Evolutionary conservation across 2,888 invertebrate species (phyloP).

Genomic region (Latheticus oryzae): DNA sequence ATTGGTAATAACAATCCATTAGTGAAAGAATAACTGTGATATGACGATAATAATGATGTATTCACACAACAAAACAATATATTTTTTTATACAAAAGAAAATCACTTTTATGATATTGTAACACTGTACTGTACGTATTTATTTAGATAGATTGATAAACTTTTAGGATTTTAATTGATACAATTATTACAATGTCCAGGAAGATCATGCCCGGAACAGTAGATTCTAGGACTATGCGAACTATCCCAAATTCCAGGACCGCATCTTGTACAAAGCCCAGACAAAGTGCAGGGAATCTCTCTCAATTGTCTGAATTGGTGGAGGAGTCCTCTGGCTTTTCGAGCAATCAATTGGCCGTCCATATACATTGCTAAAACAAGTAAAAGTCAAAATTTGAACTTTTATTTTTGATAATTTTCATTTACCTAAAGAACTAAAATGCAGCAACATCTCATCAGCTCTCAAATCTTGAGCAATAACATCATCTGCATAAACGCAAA

Average conservation of each 20-base stretch:
- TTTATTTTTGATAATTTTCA: too few relatives aligned
- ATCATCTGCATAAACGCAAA: slow-evolving; percentile 92
- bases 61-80: slow-evolving; percentile 2
- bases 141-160: too few relatives aligned
- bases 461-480: slow-evolving; percentile 92
- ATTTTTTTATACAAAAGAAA: too few relatives aligned
- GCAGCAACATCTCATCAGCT: slow-evolving; percentile 93
- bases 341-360: slow-evolving; percentile 90
- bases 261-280: slow-evolving; percentile 87
- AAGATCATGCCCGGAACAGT: slow-evolving; percentile 78
- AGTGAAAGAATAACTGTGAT: slow-evolving; percentile 21
- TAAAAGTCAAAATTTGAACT: too few relatives aligned
- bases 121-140: too few relatives aligned
- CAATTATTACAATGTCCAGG: slow-evolving; percentile 52
- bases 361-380: slow-evolving; percentile 90
- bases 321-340: slow-evolving; percentile 91
- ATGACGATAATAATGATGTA: slow-evolving; percentile 20
- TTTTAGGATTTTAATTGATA: slow-evolving; percentile 36
- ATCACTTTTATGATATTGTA: too few relatives aligned
- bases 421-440: slow-evolving; percentile 89
- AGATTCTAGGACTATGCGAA: slow-evolving; percentile 86
- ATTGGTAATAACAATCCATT: slow-evolving; percentile 22
- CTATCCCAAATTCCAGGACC: slow-evolving; percentile 97
- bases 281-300: slow-evolving; percentile 89
- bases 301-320: slow-evolving; percentile 90